phyloP scores from a whole-genome alignment of 1,140 invertebrate genomes.

The Camponotus floridanus region DNA sequence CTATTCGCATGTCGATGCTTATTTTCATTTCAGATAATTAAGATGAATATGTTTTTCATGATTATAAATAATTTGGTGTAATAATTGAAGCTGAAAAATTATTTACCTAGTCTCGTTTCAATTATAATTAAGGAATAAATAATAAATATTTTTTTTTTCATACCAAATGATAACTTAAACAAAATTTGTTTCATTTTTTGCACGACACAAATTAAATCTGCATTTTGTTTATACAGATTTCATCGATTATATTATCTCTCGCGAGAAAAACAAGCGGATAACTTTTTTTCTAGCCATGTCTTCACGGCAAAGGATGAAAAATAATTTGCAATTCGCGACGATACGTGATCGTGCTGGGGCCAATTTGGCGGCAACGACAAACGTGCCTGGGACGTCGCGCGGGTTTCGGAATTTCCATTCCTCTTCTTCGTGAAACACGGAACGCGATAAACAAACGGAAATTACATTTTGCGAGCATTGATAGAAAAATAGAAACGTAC shows the following conservation, averaged over 20 bases:
- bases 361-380: constrained; percentile 55
- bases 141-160: too few relatives aligned
- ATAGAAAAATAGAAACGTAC: constrained; percentile 57
- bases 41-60: constrained; percentile 11
- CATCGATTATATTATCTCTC: neutral
- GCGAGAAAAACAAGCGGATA: neutral
- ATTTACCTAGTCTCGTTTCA: neutral
- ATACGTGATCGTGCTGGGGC: constrained; percentile 54
- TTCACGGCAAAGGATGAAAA: constrained; percentile 25
- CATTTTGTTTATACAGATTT: constrained; percentile 5
- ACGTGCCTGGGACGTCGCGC: constrained; percentile 54
- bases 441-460: constrained; percentile 64
- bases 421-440: constrained; percentile 45
- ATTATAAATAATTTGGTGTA: constrained; percentile 10
- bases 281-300: neutral
- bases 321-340: constrained; percentile 51
- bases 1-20: constrained; percentile 23
- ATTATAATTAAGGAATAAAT: neutral
- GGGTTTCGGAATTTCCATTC: constrained; percentile 50
- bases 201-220: neutral
- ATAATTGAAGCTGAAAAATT: neutral
- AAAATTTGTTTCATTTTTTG: neutral
- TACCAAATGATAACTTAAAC: neutral
- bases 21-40: constrained; percentile 21
- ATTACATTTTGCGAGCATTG: constrained; percentile 44